Base-by-base conservation (phyloP, 1,140 invertebrate species). In the Lerema accius region DNA sequence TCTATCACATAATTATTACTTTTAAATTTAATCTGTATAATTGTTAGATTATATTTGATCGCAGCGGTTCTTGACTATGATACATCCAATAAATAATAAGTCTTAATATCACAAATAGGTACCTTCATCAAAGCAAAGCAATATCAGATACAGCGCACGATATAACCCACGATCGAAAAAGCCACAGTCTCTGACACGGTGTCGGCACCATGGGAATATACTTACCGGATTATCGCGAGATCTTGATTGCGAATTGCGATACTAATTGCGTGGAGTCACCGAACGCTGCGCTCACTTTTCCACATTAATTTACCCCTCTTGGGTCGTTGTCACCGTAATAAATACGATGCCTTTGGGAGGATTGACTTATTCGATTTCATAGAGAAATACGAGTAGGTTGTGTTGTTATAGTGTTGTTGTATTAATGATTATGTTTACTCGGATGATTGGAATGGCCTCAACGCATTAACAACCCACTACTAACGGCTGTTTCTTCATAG, bases 211-310 rank as follows among this genome's bases (percentile, higher is more conserved):
- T 23, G 65, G 69, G 67, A 69, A 68, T 71, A 37, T 51, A 67
- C 67, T 71, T 60, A 71, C 62, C 53, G 70, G 72, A 79, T 76
- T 78, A 79, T 70, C 67, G 69, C 59, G 63, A 66, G 66, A 81
- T 78, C 76, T 75, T 78, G 73, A 81, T 76, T 76, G 74, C 73
- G 67, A 68, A 81, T 76, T 76, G 73, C 73, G 67, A 65, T 61
- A 69, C 78, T 81, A 81, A 81, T 81, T 81, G 74, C 68, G 62
- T 50, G 56, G 60, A 49, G 67, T 65, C 60, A 63, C 60, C 53
- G 67, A 58, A 69, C 63, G 67, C 69, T 64, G 66, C 64, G 65
- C 67, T 66, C 72, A 75, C 62, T 79, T 78, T 77, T 78, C 69
- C 67, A 69, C 63, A 71, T 71, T 76, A 71, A 73, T 71, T 67